Percentiles rank a stretch among this genome's conserved stretches.
Conservation (phyloP, 2,888 invertebrate species). For the Synanthedon myopaeformis region DNA sequence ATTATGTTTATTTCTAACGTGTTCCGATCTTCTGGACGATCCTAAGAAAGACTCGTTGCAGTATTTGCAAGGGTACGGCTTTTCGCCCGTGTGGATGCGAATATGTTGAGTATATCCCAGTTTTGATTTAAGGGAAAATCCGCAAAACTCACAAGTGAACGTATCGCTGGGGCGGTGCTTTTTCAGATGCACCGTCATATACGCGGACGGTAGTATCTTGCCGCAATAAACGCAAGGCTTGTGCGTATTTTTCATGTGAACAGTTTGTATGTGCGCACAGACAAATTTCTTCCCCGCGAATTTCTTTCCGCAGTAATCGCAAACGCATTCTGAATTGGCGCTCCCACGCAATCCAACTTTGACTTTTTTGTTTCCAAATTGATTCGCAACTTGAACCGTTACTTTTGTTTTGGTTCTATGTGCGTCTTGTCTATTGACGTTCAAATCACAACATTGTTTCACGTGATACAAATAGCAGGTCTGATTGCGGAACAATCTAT, state of each 20-base stretch:
- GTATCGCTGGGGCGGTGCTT: conserved; percentile 22
- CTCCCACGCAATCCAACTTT: conserved; percentile 45
- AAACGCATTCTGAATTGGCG: conserved; percentile 34
- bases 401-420: conserved; percentile 25
- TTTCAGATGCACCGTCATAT: conserved; percentile 48
- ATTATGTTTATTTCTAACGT: conserved; percentile 37
- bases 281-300: conserved; percentile 48
- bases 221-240: conserved; percentile 46
- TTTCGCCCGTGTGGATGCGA: conserved; percentile 51
- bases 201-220: conserved; percentile 42
- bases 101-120: conserved; percentile 46
- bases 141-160: conserved; percentile 40
- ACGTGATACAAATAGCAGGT: conserved; percentile 46
- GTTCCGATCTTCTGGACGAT: conserved; percentile 48
- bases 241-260: conserved; percentile 50
- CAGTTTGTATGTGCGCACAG: conserved; percentile 51
- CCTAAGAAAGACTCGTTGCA: conserved; percentile 48
- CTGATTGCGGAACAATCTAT: conserved; percentile 41
- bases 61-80: conserved; percentile 38
- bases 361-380: conserved; percentile 21
- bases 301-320: conserved; percentile 50
- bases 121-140: conserved; percentile 32
- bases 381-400: conserved; percentile 30
- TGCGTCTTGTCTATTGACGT: conserved; percentile 19
- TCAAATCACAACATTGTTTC: conserved; percentile 38